Evolutionary conservation across 2,113 vertebrate species (phyloP).

Genomic region (Pomatorhinus ruficollis): DNA sequence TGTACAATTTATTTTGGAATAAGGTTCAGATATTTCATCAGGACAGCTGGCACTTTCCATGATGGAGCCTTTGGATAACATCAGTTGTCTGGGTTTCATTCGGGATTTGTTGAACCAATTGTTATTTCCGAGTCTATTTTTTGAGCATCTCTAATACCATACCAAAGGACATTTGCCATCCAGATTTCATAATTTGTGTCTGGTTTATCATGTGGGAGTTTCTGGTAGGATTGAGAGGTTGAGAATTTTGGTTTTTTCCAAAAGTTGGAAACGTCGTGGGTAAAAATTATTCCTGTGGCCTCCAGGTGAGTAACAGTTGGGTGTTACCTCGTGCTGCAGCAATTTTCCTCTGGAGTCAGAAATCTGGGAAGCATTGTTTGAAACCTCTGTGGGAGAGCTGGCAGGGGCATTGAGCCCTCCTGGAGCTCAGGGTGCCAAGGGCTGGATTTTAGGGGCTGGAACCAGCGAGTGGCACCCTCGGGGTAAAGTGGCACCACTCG

Average conservation of each 20-base stretch:
- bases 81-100: neutral
- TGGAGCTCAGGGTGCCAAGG: neutral
- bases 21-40: neutral
- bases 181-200: rapidly evolving
- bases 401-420: neutral
- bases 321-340: neutral
- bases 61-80: neutral
- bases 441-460: neutral
- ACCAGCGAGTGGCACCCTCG: neutral
- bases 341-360: neutral
- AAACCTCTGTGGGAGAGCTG: neutral
- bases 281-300: neutral
- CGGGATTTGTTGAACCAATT: neutral
- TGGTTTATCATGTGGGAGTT: neutral
- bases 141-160: neutral
- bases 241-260: neutral
- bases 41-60: neutral
- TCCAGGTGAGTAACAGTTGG: neutral
- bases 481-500: neutral
- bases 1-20: neutral
- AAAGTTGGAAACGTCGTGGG: neutral
- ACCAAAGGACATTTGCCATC: neutral
- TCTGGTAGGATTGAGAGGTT: neutral
- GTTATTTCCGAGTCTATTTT: neutral
- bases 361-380: neutral